These are phyloP conservation scores for Scaptomyza polygonia DNA, from an alignment of 2,888 invertebrate genomes.

Conservation along the genomic window DNA sequence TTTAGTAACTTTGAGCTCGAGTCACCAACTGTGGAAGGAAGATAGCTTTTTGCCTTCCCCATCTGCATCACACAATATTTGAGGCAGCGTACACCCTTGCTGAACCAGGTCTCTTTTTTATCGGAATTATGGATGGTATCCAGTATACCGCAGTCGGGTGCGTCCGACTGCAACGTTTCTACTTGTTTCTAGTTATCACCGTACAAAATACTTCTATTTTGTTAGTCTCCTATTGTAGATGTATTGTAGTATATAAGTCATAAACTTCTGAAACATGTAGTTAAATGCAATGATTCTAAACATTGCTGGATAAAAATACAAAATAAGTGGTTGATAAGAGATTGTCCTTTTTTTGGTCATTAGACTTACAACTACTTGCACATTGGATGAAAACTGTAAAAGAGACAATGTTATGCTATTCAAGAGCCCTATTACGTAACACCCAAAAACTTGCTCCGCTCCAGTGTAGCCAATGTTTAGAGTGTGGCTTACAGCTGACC, in stretches of 20 bases:
- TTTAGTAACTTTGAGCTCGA: too few relatives aligned
- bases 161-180: too few relatives aligned
- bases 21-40: too few relatives aligned
- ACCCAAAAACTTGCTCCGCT: constrained; percentile 60
- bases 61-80: too few relatives aligned
- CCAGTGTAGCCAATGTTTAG: constrained; percentile 46
- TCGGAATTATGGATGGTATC: too few relatives aligned
- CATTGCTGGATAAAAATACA: neutral
- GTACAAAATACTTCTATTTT: neutral
- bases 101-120: too few relatives aligned
- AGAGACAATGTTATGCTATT: constrained; percentile 23
- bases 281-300: neutral
- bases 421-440: constrained; percentile 66
- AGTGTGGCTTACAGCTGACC: constrained; percentile 53
- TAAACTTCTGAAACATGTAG: neutral
- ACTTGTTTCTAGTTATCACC: too few relatives aligned
- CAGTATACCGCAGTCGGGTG: too few relatives aligned
- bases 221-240: neutral
- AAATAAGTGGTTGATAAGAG: neutral
- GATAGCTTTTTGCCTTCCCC: too few relatives aligned
- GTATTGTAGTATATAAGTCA: neutral
- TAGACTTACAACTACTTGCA: neutral
- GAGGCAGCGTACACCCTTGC: too few relatives aligned
- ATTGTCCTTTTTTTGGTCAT: neutral
- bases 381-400: constrained; percentile 14